Evolutionary conservation across 2,888 invertebrate species (phyloP).

Genomic region (Diarsia mendica): DNA sequence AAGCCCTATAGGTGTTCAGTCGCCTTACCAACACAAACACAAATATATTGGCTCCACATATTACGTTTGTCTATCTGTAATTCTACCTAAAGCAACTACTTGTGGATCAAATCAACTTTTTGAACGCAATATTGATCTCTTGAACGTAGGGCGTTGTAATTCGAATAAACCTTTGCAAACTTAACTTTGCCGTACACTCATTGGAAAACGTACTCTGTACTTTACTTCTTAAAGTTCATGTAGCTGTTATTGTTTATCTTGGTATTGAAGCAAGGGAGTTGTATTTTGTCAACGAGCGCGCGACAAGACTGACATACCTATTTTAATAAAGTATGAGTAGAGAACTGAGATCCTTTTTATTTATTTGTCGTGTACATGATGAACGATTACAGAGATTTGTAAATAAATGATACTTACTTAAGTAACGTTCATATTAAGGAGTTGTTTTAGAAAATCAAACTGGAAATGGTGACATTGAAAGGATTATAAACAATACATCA

Average conservation of each 20-base stretch:
- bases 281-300: constrained; percentile 75
- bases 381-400: constrained; percentile 61
- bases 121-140: constrained; percentile 82
- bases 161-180: constrained; percentile 75
- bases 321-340: constrained; percentile 76
- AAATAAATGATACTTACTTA: constrained; percentile 48
- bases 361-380: constrained; percentile 58
- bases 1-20: neutral
- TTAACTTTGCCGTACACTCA: constrained; percentile 26
- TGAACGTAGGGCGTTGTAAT: constrained; percentile 77
- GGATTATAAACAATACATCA: too few relatives aligned
- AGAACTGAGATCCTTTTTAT: constrained; percentile 67
- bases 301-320: constrained; percentile 71
- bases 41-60: constrained; percentile 48
- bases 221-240: constrained; percentile 1
- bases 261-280: constrained; percentile 59
- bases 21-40: constrained; percentile 14
- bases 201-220: constrained; percentile 56
- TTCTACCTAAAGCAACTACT: constrained; percentile 65
- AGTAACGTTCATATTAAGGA: constrained; percentile 2
- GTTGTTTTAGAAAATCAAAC: neutral
- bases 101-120: constrained; percentile 81
- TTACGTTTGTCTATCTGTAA: constrained; percentile 55
- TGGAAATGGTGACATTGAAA: neutral
- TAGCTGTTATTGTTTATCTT: constrained; percentile 29